A percentile compares a stretch with the other conserved stretches of the same genome.
Conservation (phyloP, 2,797 vertebrate genomes). For the Petrocephalus sullivani region DNA sequence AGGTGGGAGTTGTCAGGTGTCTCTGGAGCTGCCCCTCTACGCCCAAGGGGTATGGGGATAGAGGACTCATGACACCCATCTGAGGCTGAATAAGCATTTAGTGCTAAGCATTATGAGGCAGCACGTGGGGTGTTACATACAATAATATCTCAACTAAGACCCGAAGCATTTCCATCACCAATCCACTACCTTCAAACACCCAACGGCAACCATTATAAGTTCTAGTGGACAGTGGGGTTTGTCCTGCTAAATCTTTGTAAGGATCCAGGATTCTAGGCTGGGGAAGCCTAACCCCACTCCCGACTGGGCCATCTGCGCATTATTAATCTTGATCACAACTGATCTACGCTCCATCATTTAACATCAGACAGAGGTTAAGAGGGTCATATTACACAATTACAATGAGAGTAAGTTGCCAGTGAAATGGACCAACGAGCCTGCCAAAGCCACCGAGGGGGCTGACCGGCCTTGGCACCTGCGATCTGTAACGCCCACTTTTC, state of each 20-base stretch:
- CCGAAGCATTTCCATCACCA: neutral
- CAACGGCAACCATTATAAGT: neutral
- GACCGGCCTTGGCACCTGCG: neutral
- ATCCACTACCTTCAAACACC: neutral
- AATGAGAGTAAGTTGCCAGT: neutral
- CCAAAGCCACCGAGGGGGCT: neutral
- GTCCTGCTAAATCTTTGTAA: neutral
- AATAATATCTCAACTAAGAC: neutral
- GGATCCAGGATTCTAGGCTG: neutral
- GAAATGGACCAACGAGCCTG: neutral
- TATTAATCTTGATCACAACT: neutral
- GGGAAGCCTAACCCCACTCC: neutral
- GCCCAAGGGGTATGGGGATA: neutral
- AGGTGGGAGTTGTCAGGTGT: neutral
- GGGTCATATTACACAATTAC: conserved; percentile 3
- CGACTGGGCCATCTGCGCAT: neutral
- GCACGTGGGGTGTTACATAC: neutral
- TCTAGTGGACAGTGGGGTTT: neutral
- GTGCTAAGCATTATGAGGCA: neutral
- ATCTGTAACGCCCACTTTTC: neutral
- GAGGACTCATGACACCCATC: neutral
- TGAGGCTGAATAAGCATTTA: neutral
- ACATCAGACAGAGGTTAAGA: conserved; percentile 11
- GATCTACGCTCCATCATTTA: conserved; percentile 1
- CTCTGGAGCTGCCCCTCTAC: neutral